A percentile compares a stretch with the other conserved stretches of the same genome.
phyloP scores from a whole-genome alignment of 2,888 invertebrate genomes.

The Arrhopalites spinosus region DNA sequence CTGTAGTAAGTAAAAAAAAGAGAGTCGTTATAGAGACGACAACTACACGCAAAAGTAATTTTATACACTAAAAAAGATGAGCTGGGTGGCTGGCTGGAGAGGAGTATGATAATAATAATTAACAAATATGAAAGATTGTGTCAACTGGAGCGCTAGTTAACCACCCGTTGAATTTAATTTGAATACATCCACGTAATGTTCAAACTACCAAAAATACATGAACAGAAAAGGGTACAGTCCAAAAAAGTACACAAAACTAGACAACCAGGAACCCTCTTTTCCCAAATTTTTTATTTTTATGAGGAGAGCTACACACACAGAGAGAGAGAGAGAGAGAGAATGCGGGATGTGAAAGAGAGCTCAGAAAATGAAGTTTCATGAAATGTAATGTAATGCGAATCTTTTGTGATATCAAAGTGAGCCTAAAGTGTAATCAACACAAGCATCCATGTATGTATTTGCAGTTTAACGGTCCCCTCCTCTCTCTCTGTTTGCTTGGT shows the following conservation, averaged over 20 bases:
- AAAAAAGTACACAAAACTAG: no score
- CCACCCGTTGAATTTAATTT: slow-evolving; percentile 22
- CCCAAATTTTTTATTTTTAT: neutral
- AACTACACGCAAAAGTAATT: no score
- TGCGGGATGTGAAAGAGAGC: neutral
- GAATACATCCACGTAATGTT: neutral
- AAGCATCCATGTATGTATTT: neutral
- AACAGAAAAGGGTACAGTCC: no score
- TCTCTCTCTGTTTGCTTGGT: neutral
- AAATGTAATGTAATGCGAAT: slow-evolving; percentile 13
- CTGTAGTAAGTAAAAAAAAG: no score
- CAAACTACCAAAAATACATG: no score
- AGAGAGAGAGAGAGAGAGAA: neutral
- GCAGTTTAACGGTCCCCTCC: neutral
- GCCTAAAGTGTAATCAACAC: slow-evolving; percentile 18
- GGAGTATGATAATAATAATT: slow-evolving; percentile 2
- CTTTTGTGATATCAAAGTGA: slow-evolving; percentile 18
- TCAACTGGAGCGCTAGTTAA: slow-evolving; percentile 11
- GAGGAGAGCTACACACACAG: neutral
- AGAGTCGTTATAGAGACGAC: no score
- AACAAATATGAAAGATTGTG: slow-evolving; percentile 18
- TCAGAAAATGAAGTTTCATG: slow-evolving; percentile 16
- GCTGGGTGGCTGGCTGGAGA: neutral
- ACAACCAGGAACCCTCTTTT: neutral
- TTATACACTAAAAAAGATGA: neutral